Evolutionary conservation across 2,797 vertebrate species (phyloP), one percentile per base, ranked within the genome.

Genomic region (Ispidina picta): DNA sequence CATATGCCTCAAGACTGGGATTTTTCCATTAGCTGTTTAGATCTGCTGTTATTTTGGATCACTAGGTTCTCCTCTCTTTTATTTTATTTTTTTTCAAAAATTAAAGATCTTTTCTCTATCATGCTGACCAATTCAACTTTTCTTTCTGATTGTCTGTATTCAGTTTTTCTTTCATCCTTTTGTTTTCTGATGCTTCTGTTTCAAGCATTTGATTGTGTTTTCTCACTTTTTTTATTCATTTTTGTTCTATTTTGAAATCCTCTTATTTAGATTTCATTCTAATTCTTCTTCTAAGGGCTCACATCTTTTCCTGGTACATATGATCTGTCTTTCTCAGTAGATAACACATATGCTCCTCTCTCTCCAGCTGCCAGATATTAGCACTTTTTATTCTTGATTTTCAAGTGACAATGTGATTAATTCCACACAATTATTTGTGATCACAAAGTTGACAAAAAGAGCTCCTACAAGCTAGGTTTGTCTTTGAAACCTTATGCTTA

Each of bases 381-480:
- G 51, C 65, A 72, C 59, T 91, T 90, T 90, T 90, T 83, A 71
- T 81, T 92, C 80, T 84, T 90, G 88, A 96, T 93, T 90, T 95
- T 81, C 63, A 88, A 94, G 75, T 80, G 86, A 82, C 80, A 83
- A 62, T 76, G 5, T 85, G 64, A 84, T 93, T 82, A 82, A 87
- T 92, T 91, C 66, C 10, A 9, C 43, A 51, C 74, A 86, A 77
- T 89, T 92, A 84, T 65, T 92, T 91, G 78, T 83, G n/a, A 85
- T 85, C n/a, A 43, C 31, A 28, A 65, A 85, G n/a, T 63, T 95
- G 70, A 85, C 54, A 39, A 48, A 88, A 92, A 73, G 49, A 65
- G 41, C 55, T 74, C 49, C 87, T 76, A 66, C 4, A 56, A 39
- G 14, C 13, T 60, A 64, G 46, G 37, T 69, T 82, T 65, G 21